Conservation (phyloP, 2,888 invertebrate species). For the Sinelater perroti region DNA sequence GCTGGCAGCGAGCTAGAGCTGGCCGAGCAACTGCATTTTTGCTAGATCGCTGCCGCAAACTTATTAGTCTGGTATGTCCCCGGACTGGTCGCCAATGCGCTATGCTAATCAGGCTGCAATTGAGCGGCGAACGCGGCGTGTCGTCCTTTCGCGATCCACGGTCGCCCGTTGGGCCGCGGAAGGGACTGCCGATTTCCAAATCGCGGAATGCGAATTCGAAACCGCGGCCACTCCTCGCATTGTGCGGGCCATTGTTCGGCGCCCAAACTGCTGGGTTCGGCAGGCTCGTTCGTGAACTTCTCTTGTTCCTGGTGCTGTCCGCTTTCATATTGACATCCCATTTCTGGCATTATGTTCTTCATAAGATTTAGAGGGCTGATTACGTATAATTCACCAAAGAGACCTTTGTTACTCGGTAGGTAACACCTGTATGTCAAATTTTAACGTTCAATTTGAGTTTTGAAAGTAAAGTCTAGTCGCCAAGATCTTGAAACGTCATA, state of each 20-base stretch:
- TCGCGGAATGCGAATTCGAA: constrained; percentile 8
- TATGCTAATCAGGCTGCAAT: constrained; percentile 16
- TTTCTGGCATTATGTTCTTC: no score
- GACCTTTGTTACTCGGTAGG: no score
- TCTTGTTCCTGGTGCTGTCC: no score
- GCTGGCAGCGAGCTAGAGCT: not conserved
- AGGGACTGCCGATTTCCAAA: constrained; percentile 6
- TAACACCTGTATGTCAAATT: no score
- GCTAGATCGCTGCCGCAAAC: constrained; percentile 18
- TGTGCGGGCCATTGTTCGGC: constrained; percentile 11
- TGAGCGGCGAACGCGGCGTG: constrained; percentile 3
- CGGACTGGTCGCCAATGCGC: constrained; percentile 19
- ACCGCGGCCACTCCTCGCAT: constrained; percentile 12
- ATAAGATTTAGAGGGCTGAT: no score
- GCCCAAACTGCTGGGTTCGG: constrained; percentile 12
- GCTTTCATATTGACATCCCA: no score
- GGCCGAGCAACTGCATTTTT: constrained; percentile 21
- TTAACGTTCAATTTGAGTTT: no score
- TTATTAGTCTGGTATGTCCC: constrained; percentile 23
- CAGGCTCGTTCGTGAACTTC: no score
- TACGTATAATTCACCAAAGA: no score
- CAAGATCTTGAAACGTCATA: no score
- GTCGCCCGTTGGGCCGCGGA: not conserved
- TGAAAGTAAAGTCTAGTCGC: no score
- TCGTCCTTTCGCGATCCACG: constrained; percentile 5